These are phyloP conservation scores for Drosophila tropicalis DNA, from an alignment of 1,140 invertebrate species.

Conservation along the genomic window DNA sequence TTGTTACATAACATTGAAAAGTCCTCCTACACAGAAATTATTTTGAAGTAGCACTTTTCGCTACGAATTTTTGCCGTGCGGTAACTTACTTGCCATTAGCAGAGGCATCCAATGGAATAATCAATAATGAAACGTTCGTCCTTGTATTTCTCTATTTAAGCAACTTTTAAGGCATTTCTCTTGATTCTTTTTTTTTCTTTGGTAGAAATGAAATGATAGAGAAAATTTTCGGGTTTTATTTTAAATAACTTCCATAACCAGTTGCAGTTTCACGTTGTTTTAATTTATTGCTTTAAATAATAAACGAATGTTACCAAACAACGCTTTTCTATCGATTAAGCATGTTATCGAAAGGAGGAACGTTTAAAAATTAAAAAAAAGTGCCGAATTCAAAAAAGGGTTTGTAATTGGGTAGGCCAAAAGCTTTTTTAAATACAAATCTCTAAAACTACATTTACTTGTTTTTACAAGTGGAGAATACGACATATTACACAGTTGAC, in stretches of 20 bases:
- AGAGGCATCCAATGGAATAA: constrained; percentile 8
- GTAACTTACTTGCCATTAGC: neutral
- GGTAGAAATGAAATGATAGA: neutral
- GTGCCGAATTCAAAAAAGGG: no score
- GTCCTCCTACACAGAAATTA: neutral
- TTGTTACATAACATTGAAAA: neutral
- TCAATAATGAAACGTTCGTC: neutral
- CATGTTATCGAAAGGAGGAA: neutral
- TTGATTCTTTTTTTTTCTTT: no score
- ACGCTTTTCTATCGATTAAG: neutral
- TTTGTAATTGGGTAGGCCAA: no score
- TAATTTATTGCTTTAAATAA: neutral
- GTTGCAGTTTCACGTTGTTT: neutral
- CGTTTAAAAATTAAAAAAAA: neutral
- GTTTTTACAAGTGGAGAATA: no score
- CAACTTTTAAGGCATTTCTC: neutral
- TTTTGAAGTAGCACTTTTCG: neutral
- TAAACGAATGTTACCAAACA: neutral
- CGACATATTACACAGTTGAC: no score
- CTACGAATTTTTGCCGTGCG: neutral
- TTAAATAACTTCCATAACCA: neutral
- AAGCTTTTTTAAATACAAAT: no score
- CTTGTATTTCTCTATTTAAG: neutral
- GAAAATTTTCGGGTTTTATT: neutral
- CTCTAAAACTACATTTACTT: no score